Conservation (phyloP, 2,113 vertebrate genomes). For the Opisthocomus hoazin region DNA sequence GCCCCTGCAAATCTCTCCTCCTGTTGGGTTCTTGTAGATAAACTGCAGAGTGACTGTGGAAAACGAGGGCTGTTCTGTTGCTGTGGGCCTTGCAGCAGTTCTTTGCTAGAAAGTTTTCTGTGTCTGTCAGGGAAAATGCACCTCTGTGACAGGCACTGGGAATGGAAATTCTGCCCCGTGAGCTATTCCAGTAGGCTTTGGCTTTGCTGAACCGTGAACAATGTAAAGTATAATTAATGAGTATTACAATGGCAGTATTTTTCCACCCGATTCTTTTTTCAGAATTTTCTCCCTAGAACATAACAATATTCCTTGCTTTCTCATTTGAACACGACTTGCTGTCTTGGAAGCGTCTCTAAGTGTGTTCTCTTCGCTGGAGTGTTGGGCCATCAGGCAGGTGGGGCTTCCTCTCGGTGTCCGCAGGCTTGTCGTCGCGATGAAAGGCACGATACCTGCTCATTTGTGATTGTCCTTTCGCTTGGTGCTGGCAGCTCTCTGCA, state of each 20-base stretch:
- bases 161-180: background rate
- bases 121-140: background rate
- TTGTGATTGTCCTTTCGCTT: constrained; percentile 53
- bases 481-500: constrained; percentile 27
- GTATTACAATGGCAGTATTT: background rate
- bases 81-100: background rate
- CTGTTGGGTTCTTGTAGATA: background rate
- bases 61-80: background rate
- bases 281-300: background rate
- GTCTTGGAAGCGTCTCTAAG: constrained; percentile 7
- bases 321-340: constrained; percentile 7
- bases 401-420: constrained; percentile 12
- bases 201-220: background rate
- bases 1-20: background rate
- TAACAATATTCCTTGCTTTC: constrained; percentile 2
- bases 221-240: background rate
- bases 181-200: background rate
- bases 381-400: background rate
- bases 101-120: background rate
- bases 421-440: constrained; percentile 36
- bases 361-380: constrained; percentile 26
- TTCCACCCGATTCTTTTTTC: background rate
- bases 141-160: background rate
- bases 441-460: constrained; percentile 23
- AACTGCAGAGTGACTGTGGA: background rate